phyloP scores from a whole-genome alignment of 1,140 invertebrate species.

The Lepidurus apus region DNA sequence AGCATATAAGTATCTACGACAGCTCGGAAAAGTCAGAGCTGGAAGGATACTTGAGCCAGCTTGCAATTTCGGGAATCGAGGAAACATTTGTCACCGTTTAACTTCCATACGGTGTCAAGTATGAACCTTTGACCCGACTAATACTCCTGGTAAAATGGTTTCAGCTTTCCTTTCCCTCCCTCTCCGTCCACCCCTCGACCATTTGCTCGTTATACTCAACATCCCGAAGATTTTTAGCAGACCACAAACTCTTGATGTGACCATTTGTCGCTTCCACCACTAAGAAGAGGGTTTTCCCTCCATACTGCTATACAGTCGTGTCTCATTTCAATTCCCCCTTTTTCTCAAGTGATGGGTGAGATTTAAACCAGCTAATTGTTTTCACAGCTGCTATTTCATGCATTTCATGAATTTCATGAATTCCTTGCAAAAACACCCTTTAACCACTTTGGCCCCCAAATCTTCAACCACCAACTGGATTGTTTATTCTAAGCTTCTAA shows the following conservation, averaged over 20 bases:
- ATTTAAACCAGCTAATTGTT: slow-evolving; percentile 16
- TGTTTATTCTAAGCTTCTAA: too few species aligned
- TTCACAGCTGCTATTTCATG: slow-evolving; percentile 19
- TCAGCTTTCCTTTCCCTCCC: neutral
- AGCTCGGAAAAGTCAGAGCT: neutral
- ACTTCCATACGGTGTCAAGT: slow-evolving; percentile 18
- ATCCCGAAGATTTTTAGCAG: slow-evolving; percentile 6
- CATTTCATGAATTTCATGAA: too few species aligned
- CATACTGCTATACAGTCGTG: neutral
- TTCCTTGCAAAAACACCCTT: too few species aligned
- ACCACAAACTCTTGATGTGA: slow-evolving; percentile 19
- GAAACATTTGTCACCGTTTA: slow-evolving; percentile 22
- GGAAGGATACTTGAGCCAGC: neutral
- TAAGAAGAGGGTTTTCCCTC: neutral
- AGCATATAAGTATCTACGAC: neutral
- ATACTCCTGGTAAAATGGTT: slow-evolving; percentile 15
- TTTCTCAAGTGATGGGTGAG: slow-evolving; percentile 19
- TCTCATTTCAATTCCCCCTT: slow-evolving; percentile 8
- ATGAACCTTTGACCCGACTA: slow-evolving; percentile 17
- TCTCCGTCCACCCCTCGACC: neutral
- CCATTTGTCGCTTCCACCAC: slow-evolving; percentile 15
- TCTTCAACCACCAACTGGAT: too few species aligned
- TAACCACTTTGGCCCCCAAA: too few species aligned
- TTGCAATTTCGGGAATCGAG: slow-evolving; percentile 11
- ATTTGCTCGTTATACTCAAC: neutral